Evolutionary conservation across 2,797 vertebrate genomes (phyloP), one percentile per base, ranked within the genome.

Genomic region (Ataeniobius toweri): DNA sequence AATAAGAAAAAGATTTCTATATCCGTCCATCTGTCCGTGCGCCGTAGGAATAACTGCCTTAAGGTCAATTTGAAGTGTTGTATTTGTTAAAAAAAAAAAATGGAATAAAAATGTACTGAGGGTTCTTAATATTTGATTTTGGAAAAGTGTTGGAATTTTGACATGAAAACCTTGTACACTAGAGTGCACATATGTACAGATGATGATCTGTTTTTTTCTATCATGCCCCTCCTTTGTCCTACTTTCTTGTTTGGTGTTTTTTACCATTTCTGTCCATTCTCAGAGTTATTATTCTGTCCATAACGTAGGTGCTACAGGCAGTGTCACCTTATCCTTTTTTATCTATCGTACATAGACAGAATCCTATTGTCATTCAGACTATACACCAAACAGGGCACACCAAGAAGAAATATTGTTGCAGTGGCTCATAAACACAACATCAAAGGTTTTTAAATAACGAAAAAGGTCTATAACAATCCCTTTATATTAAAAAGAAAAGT

Each of bases 271-370:
- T 61, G 39, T 41, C 48, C 69, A n/a, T 81, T 71, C 75, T 39
- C 31, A 71, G 0, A 58, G n/a, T 74, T 65, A 59, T 75, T 20
- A 73, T 68, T 81, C 24, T 50, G 7, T 51, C 68, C 55, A 50
- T n/a, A 79, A 77, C 81, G 82, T 80, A 76, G 12, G 75, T 77
- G 80, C 85, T 86, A 70, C 48, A 65, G 72, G 70, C 82, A 26
- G 10, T 24, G 22, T 76, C 77, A 59, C 55, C 59, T 80, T 76
- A 73, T 71, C 70, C 24, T 67, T 36, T 50, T 58, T 75, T 63
- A 48, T 83, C 81, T 53, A 13, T 86, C 79, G 70, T 48, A 24
- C 2, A 74, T 28, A 13, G 65, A 68, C 65, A 68, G 39, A 44
- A 14, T 68, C 65, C n/a, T 44, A n/a, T 68, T 68, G 65, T 68